A percentile compares a stretch with the other conserved stretches of the same genome.
These are phyloP conservation scores for Notothenia rossii DNA, from an alignment of 2,113 vertebrate genomes.

Conservation along the genomic window DNA sequence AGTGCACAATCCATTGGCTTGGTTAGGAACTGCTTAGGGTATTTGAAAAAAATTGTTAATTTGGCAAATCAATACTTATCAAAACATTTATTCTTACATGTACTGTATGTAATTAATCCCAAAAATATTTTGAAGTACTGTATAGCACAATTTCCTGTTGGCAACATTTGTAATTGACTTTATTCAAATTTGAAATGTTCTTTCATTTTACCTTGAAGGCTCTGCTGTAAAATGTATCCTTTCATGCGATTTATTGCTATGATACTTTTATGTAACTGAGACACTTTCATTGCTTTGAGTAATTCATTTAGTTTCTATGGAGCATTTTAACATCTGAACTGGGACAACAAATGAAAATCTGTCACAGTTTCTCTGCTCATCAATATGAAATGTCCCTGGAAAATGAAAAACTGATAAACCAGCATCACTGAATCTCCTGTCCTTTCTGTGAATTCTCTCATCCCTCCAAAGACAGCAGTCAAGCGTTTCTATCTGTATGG, in stretches of 20 bases:
- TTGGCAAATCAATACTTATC: too few species aligned
- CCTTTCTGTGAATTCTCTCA: not conserved
- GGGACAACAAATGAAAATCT: not conserved
- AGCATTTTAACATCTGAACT: constrained; percentile 14
- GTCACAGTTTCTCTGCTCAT: constrained; percentile 7
- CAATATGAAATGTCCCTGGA: not conserved
- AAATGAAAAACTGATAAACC: constrained; percentile 16
- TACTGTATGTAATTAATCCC: too few species aligned
- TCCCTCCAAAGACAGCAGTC: constrained; percentile 61
- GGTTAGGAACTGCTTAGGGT: too few species aligned
- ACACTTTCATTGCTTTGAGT: not conserved
- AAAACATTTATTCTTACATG: too few species aligned
- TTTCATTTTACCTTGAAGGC: not conserved
- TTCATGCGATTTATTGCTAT: not conserved
- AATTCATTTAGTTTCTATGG: not conserved
- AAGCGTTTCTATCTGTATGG: constrained; percentile 63
- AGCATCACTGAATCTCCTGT: not conserved
- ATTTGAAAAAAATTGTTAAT: too few species aligned
- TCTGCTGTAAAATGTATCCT: not conserved
- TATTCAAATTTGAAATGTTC: too few species aligned
- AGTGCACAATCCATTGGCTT: not conserved
- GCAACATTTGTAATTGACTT: too few species aligned
- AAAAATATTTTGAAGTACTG: not conserved
- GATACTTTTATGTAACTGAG: not conserved
- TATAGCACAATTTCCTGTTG: too few species aligned